A percentile compares a stretch with the other conserved stretches of the same genome.
These are phyloP conservation scores for Norana najaformis DNA, from an alignment of 2,888 invertebrate species.

Conservation along the genomic window DNA sequence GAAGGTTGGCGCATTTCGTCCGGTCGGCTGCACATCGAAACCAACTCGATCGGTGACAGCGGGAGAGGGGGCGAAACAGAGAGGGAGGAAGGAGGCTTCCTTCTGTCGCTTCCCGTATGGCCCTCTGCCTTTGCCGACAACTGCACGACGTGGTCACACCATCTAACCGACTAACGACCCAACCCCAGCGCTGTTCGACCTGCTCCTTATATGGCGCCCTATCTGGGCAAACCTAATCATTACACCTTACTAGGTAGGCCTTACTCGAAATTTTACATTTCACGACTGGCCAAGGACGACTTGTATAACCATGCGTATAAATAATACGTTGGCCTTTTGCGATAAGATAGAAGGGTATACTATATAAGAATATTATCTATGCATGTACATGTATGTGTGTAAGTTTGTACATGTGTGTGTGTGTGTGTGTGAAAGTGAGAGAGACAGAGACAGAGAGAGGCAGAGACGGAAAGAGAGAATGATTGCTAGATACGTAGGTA, in stretches of 20 bases:
- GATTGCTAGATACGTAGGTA: too few species aligned
- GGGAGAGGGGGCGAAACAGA: neutral
- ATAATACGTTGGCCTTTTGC: too few species aligned
- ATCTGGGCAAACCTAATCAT: neutral
- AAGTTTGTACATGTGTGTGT: too few species aligned
- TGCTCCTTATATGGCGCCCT: neutral
- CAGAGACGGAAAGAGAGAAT: neutral
- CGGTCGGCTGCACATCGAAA: neutral
- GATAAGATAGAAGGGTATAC: neutral
- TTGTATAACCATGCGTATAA: neutral
- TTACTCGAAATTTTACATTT: neutral
- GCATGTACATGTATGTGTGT: too few species aligned
- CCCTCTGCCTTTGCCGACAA: neutral
- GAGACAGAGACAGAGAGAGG: neutral
- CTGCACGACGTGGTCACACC: neutral
- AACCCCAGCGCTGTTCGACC: neutral
- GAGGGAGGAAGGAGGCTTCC: neutral
- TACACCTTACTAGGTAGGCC: neutral
- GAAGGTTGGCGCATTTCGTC: neutral
- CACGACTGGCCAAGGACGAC: neutral
- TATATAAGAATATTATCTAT: neutral
- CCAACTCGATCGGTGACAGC: neutral
- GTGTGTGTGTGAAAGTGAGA: neutral
- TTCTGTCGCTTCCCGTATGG: constrained; percentile 21
- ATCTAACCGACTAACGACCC: constrained; percentile 1